Percentiles rank a stretch among this genome's conserved stretches.
phyloP scores from a whole-genome alignment of 2,113 vertebrate genomes.

The Otus sunia region DNA sequence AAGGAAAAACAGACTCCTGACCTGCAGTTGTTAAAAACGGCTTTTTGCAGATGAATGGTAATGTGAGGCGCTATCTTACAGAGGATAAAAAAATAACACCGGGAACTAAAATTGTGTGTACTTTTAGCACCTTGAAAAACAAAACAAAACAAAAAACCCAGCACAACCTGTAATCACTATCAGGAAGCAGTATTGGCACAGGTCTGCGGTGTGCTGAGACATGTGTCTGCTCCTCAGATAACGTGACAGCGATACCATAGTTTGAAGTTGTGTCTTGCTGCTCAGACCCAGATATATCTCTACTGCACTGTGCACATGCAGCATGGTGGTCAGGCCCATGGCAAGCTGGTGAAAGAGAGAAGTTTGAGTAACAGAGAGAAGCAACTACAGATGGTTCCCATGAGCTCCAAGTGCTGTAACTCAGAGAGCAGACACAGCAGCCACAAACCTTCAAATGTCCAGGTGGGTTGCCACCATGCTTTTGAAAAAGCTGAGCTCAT shows the following conservation, averaged over 20 bases:
- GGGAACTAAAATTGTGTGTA: neutral
- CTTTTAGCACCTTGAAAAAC: neutral
- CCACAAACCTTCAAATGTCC: neutral
- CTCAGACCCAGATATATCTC: neutral
- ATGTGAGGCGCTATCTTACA: neutral
- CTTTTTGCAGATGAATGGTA: slow-evolving; percentile 46
- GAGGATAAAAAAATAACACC: neutral
- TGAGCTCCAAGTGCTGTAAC: fast-evolving
- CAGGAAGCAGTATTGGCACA: neutral
- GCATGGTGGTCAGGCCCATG: fast-evolving
- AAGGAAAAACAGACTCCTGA: slow-evolving; percentile 47
- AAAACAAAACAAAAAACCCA: neutral
- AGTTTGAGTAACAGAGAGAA: neutral
- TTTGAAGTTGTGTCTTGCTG: neutral
- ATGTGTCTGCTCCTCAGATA: neutral
- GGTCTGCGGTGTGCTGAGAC: neutral
- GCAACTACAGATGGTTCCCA: neutral
- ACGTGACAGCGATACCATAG: fast-evolving
- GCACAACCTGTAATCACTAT: neutral
- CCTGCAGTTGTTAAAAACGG: slow-evolving; percentile 56
- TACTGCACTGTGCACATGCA: fast-evolving
- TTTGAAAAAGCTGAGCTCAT: neutral
- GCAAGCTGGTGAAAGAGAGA: neutral
- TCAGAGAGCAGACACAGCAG: neutral
- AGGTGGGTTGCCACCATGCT: fast-evolving